Conservation (phyloP, 1,140 invertebrate species). For the Chionoecetes opilio region DNA sequence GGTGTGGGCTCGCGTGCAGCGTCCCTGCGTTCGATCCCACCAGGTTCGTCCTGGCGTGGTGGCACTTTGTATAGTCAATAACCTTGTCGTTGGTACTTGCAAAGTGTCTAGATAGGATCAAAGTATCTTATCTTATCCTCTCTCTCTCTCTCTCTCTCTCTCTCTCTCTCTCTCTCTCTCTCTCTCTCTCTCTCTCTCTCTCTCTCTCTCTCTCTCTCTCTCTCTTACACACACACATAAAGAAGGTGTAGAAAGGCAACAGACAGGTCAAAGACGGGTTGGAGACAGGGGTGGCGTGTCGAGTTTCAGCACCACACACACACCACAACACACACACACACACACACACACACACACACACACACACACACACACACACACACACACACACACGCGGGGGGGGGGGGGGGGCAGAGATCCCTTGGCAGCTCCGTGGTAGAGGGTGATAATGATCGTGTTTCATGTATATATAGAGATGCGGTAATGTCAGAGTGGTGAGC, state of each 20-base stretch:
- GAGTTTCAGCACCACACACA: neutral
- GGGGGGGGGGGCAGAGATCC: neutral
- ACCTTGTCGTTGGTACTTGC: too few species aligned
- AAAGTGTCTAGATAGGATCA: too few species aligned
- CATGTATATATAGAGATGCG: constrained; percentile 20
- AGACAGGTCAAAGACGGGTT: neutral
- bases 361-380: constrained; percentile 9
- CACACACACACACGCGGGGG: neutral
- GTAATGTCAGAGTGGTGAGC: neutral
- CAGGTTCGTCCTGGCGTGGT: too few species aligned
- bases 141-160: too few species aligned
- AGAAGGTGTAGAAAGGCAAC: neutral
- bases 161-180: too few species aligned
- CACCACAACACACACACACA: constrained; percentile 7
- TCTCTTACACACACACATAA: too few species aligned
- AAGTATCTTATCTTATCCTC: too few species aligned
- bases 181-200: too few species aligned
- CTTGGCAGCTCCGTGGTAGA: neutral
- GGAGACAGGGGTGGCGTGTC: neutral
- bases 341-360: constrained; percentile 10
- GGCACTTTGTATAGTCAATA: too few species aligned
- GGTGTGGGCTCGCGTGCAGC: too few species aligned
- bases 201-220: too few species aligned
- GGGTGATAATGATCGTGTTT: constrained; percentile 20
- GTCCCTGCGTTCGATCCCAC: too few species aligned